A percentile compares a stretch with the other conserved stretches of the same genome.
These are phyloP conservation scores for Monodelphis domestica DNA, from an alignment of 2,797 vertebrate species.

Conservation along the genomic window DNA sequence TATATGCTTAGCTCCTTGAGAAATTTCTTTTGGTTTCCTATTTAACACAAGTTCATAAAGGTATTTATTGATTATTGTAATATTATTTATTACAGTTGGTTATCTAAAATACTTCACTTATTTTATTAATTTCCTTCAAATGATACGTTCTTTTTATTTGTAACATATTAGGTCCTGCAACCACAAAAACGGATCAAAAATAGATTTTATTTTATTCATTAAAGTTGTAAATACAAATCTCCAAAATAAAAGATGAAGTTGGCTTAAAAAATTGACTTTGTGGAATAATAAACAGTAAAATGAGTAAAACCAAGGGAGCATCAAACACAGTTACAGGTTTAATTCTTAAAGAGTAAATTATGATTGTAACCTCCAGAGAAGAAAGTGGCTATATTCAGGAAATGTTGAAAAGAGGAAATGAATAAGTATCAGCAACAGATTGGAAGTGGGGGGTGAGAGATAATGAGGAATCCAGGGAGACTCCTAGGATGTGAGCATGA, in stretches of 20 bases:
- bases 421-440: not conserved
- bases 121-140: not conserved
- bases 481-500: not conserved
- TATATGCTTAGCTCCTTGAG: not conserved
- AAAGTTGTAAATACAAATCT: not conserved
- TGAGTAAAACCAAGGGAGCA: too few species aligned
- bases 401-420: not conserved
- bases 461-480: not conserved
- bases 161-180: not conserved
- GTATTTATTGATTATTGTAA: not conserved
- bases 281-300: too few species aligned
- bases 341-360: too few species aligned
- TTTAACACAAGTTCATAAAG: not conserved
- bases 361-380: too few species aligned
- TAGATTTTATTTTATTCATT: not conserved
- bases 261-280: not conserved
- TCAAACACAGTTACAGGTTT: too few species aligned
- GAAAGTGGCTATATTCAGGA: not conserved
- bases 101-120: too few species aligned
- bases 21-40: not conserved
- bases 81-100: not conserved
- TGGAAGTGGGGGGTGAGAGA: not conserved
- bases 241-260: not conserved
- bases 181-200: not conserved
- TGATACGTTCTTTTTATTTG: not conserved